Conservation (phyloP, 1,140 invertebrate species). For the Cataglyphis hispanica region DNA sequence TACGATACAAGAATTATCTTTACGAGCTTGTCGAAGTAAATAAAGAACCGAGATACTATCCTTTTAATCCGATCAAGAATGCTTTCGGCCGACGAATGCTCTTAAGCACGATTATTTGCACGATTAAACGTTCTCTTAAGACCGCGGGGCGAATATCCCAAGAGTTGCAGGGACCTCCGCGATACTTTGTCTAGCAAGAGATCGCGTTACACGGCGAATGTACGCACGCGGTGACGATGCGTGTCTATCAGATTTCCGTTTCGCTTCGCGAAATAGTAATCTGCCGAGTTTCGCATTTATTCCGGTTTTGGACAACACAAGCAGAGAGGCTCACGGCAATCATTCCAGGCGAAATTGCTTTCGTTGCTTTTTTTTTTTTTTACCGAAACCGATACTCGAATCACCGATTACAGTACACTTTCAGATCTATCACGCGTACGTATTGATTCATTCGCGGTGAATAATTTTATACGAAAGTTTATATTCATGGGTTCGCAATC, state of each 20-base stretch:
- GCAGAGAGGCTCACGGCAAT: neutral
- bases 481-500: no score
- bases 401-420: neutral
- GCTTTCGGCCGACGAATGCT: neutral
- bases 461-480: no score
- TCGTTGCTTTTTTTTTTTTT: neutral
- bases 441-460: no score
- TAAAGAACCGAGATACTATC: no score
- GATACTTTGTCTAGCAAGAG: conserved; percentile 8
- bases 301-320: conserved; percentile 29
- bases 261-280: conserved; percentile 48
- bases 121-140: conserved; percentile 8
- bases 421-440: neutral
- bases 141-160: neutral
- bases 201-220: conserved; percentile 60
- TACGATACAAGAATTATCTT: neutral
- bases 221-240: conserved; percentile 14
- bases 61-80: neutral
- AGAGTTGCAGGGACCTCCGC: conserved; percentile 9
- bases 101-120: conserved; percentile 7
- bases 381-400: neutral
- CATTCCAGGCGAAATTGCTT: neutral
- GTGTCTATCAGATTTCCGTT: conserved; percentile 69
- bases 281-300: conserved; percentile 60
- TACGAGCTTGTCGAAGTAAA: neutral